These are phyloP conservation scores for Microtus richardsoni DNA, from an alignment of 2,113 vertebrate species.

Conservation along the genomic window DNA sequence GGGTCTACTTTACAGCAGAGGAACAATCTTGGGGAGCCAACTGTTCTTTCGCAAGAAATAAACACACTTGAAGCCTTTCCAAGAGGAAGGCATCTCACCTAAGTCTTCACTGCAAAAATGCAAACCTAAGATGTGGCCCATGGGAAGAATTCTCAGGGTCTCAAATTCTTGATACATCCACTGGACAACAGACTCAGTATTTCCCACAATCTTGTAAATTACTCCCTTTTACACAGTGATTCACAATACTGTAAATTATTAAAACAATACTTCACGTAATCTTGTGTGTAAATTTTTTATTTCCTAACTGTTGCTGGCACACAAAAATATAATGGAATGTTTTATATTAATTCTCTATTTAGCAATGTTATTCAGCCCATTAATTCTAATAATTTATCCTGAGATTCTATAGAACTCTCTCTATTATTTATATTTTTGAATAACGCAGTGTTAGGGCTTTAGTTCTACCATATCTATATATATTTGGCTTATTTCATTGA, in stretches of 20 bases:
- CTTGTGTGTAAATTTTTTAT: neutral
- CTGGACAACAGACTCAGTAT: neutral
- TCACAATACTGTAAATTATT: slow-evolving; percentile 18
- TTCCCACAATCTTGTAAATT: neutral
- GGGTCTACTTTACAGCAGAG: neutral
- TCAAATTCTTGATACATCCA: neutral
- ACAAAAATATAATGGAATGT: neutral
- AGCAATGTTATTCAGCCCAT: slow-evolving; percentile 11
- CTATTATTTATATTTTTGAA: slow-evolving; percentile 15
- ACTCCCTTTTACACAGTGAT: neutral
- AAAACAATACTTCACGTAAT: neutral
- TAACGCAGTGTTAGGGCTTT: neutral
- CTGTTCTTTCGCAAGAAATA: neutral
- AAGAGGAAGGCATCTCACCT: slow-evolving; percentile 5
- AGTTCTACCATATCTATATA: neutral
- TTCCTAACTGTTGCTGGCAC: slow-evolving; percentile 23
- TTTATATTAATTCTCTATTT: neutral
- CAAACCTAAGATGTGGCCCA: neutral
- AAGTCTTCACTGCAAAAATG: neutral
- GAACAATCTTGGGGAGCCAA: neutral
- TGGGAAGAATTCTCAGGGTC: neutral
- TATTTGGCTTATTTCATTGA: slow-evolving; percentile 4
- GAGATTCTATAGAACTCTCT: neutral
- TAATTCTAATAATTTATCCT: slow-evolving; percentile 38
- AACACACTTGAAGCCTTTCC: neutral